Conservation (phyloP, 64 coral and sea anemone genomes). For the Montipora efflorescens region DNA sequence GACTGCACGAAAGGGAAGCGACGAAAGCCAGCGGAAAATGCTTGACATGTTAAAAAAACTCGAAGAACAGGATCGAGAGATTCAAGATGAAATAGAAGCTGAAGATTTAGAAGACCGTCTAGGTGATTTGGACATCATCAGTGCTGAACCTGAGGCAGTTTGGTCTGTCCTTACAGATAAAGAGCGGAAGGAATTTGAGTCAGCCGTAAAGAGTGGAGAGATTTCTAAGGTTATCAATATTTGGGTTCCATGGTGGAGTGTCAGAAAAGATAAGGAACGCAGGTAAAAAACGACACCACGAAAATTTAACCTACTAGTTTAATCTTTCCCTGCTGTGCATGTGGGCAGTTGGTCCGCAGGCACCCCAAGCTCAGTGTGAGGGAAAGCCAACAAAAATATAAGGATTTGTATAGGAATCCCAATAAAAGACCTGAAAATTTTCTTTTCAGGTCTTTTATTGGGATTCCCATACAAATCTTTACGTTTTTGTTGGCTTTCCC, state of each 20-base stretch:
- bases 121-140: slow-evolving; percentile 66
- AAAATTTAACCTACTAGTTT: too few relatives aligned
- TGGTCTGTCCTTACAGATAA: slow-evolving; percentile 77
- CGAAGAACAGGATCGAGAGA: slow-evolving; percentile 54
- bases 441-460: too few relatives aligned
- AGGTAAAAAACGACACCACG: background rate
- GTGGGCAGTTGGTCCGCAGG: too few relatives aligned
- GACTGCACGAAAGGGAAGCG: slow-evolving; percentile 19
- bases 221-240: slow-evolving; percentile 62
- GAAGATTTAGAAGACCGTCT: slow-evolving; percentile 84
- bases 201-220: slow-evolving; percentile 65
- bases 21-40: slow-evolving; percentile 73
- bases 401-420: too few relatives aligned
- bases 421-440: too few relatives aligned
- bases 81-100: slow-evolving; percentile 16
- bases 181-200: slow-evolving; percentile 82
- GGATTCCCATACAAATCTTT: too few relatives aligned
- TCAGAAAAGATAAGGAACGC: background rate
- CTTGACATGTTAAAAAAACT: slow-evolving; percentile 83
- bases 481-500: too few relatives aligned
- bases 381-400: too few relatives aligned
- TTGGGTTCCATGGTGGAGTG: slow-evolving; percentile 93
- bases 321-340: too few relatives aligned
- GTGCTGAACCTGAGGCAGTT: slow-evolving; percentile 40
- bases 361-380: too few relatives aligned